These are phyloP conservation scores for Vimba vimba DNA, from an alignment of 2,113 vertebrate genomes.

Conservation along the genomic window DNA sequence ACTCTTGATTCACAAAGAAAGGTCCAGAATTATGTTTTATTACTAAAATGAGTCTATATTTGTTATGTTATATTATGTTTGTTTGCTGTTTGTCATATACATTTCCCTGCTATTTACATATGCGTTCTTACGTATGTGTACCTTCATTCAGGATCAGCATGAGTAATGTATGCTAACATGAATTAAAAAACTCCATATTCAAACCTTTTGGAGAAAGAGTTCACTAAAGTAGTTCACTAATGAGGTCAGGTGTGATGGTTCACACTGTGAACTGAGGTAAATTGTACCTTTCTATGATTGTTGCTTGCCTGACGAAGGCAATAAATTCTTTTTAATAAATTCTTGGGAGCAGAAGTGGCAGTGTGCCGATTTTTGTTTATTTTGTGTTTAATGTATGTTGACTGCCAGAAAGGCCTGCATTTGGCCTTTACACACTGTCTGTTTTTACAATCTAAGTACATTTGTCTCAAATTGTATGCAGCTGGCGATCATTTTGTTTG, in stretches of 20 bases:
- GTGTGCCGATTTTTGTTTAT: no score
- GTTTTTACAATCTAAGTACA: conserved; percentile 1
- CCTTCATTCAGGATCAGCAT: background rate
- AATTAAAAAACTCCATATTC: no score
- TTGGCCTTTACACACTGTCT: background rate
- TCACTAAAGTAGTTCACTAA: no score
- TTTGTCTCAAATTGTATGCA: conserved; percentile 35
- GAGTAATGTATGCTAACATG: background rate
- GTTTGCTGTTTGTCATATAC: background rate
- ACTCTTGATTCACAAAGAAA: background rate
- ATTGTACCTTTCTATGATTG: no score
- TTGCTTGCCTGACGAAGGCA: no score
- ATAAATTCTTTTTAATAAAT: no score
- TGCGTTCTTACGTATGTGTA: background rate
- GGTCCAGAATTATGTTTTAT: background rate
- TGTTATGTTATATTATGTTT: background rate
- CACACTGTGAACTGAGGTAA: no score
- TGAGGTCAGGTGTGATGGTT: no score
- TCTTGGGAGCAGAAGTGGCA: no score
- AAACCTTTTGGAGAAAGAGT: no score
- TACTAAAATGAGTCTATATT: background rate
- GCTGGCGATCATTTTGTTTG: conserved; percentile 41
- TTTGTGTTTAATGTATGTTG: background rate
- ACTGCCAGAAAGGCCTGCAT: background rate
- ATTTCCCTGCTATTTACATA: background rate